These are phyloP conservation scores for Porites rus DNA, from an alignment of 92 coral and sea anemone genomes.

Conservation along the genomic window DNA sequence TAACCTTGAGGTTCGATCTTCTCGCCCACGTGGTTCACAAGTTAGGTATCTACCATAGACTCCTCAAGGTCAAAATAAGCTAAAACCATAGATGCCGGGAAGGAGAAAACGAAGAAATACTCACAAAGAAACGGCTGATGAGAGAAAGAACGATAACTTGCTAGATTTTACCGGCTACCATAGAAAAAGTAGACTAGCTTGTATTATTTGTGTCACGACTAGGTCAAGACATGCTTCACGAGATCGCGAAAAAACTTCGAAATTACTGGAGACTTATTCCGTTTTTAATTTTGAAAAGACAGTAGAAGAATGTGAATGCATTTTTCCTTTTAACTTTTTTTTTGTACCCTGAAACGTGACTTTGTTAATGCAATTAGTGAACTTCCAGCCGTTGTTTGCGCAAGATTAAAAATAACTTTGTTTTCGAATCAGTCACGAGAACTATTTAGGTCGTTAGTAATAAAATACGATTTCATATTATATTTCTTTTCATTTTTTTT, in stretches of 20 bases:
- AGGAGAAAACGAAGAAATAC: too few species aligned
- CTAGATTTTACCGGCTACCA: neutral
- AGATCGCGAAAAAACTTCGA: neutral
- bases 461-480: neutral
- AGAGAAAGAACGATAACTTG: too few species aligned
- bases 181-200: neutral
- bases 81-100: too few species aligned
- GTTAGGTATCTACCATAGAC: too few species aligned
- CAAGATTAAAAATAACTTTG: neutral
- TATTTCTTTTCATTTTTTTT: neutral
- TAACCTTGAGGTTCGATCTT: too few species aligned
- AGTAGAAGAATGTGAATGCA: too few species aligned
- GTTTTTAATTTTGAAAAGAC: neutral
- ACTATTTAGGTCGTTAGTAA: neutral
- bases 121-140: too few species aligned
- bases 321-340: neutral
- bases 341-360: neutral
- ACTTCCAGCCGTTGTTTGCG: neutral
- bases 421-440: conserved; percentile 1
- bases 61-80: too few species aligned
- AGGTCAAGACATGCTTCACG: neutral
- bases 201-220: neutral
- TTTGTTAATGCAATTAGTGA: neutral
- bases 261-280: neutral
- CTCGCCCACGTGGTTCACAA: too few species aligned